A percentile compares a stretch with the other conserved stretches of the same genome.
phyloP scores from a whole-genome alignment of 2,113 vertebrate species.

The Illadopsis cleaveri region DNA sequence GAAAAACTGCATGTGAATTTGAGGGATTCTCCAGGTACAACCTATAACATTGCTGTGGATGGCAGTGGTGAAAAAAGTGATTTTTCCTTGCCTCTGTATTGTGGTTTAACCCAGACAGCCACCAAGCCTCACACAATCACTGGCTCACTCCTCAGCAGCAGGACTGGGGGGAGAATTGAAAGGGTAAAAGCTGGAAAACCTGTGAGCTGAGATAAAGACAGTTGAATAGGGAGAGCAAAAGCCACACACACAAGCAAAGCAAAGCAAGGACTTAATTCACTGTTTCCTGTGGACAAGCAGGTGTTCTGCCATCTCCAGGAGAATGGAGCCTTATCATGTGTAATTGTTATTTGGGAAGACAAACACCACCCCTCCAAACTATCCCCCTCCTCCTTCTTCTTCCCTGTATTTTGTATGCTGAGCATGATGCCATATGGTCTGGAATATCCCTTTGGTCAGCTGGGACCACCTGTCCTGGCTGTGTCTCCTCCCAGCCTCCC shows the following conservation, averaged over 20 bases:
- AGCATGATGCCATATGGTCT: background rate
- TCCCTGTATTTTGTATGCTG: background rate
- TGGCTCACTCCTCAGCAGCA: background rate
- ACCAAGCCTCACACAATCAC: no score
- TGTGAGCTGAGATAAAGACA: background rate
- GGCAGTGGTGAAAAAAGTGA: background rate
- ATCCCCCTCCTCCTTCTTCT: background rate
- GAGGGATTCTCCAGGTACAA: background rate
- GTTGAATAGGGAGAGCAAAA: background rate
- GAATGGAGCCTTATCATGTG: fast-evolving
- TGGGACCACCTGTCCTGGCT: background rate
- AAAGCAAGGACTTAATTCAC: background rate
- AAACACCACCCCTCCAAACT: background rate
- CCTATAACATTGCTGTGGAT: background rate
- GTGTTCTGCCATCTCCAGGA: background rate
- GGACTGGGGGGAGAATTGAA: background rate
- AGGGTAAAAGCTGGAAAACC: background rate
- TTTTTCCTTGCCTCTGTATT: background rate
- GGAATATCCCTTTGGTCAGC: background rate
- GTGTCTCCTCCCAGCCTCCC: background rate
- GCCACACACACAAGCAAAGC: background rate
- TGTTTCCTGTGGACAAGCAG: background rate
- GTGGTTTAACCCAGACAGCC: background rate
- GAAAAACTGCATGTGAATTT: background rate
- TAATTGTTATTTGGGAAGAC: background rate